phyloP scores from a whole-genome alignment of 2,888 invertebrate genomes.

The Laspeyria flexula region DNA sequence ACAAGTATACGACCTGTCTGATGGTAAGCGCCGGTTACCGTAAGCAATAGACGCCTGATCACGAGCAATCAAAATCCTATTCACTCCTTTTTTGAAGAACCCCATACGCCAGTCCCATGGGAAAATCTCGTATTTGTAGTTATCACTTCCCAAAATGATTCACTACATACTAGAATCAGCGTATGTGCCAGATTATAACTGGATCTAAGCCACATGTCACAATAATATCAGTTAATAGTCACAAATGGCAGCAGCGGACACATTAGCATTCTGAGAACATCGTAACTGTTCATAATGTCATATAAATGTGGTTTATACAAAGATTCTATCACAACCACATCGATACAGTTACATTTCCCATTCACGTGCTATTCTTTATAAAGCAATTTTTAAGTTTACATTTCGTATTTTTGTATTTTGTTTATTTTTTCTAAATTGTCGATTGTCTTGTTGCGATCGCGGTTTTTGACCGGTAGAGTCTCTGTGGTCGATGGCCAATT shows the following conservation, averaged over 20 bases:
- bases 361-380: slow-evolving; percentile 27
- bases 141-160: too few species aligned
- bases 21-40: too few species aligned
- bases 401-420: slow-evolving; percentile 11
- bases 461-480: neutral
- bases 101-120: too few species aligned
- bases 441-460: neutral
- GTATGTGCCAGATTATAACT: slow-evolving; percentile 1
- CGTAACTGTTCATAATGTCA: slow-evolving; percentile 61
- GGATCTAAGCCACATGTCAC: neutral
- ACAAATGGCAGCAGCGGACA: slow-evolving; percentile 42
- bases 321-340: slow-evolving; percentile 57
- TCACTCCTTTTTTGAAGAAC: too few species aligned
- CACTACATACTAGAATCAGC: neutral
- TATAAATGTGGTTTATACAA: slow-evolving; percentile 55
- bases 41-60: too few species aligned
- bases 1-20: too few species aligned
- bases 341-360: slow-evolving; percentile 50
- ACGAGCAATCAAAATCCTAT: too few species aligned
- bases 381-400: slow-evolving; percentile 24
- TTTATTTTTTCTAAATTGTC: slow-evolving; percentile 17
- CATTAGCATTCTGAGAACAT: slow-evolving; percentile 55
- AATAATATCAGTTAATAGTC: slow-evolving; percentile 29
- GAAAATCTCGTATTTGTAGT: too few species aligned
- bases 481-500: neutral